These are phyloP conservation scores for Esox masquinongy DNA, from an alignment of 2,797 vertebrate species.

Conservation along the genomic window DNA sequence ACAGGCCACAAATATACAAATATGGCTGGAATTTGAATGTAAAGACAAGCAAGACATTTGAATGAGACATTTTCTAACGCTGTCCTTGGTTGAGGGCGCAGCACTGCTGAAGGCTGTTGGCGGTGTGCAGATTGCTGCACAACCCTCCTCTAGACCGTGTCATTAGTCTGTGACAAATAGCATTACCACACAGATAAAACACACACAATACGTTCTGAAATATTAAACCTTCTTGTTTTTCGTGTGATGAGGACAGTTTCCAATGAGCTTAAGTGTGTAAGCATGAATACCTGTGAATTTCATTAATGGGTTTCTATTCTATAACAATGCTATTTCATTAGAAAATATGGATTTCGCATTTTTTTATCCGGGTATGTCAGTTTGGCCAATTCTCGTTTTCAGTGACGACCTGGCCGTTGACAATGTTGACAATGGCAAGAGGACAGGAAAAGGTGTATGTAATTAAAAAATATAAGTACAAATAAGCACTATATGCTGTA, in stretches of 20 bases:
- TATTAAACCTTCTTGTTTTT: not conserved
- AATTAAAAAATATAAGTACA: no score
- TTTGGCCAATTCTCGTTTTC: not conserved
- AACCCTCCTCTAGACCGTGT: not conserved
- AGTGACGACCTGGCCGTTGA: no score
- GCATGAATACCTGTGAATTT: not conserved
- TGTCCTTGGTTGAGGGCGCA: not conserved
- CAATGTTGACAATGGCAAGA: no score
- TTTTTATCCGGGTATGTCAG: not conserved
- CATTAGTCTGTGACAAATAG: not conserved
- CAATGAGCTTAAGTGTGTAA: not conserved
- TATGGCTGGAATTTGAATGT: conserved; percentile 16
- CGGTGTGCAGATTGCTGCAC: conserved; percentile 7
- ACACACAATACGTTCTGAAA: not conserved
- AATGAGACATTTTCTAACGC: not conserved
- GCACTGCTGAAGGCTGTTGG: not conserved
- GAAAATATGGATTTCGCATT: not conserved
- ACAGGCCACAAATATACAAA: conserved; percentile 15
- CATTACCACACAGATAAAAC: not conserved
- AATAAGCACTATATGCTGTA: no score
- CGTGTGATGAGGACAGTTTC: not conserved
- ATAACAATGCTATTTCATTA: not conserved
- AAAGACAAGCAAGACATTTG: conserved; percentile 21
- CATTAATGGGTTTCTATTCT: not conserved
- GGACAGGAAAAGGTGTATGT: no score